Conservation (phyloP, 1,140 invertebrate genomes). For the Asobara japonica region DNA sequence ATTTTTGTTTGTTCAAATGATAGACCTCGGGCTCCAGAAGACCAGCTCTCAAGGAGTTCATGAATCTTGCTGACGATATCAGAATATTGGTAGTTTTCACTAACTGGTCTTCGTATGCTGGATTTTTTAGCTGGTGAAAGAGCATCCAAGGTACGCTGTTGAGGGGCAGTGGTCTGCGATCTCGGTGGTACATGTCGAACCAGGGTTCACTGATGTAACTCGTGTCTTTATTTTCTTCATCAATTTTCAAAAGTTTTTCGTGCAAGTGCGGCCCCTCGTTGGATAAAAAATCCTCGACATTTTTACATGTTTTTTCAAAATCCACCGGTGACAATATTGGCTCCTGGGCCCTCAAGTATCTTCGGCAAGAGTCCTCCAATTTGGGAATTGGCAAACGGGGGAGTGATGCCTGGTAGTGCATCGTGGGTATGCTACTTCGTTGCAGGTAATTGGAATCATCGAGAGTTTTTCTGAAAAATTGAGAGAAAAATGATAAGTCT, state of each 20-base stretch:
- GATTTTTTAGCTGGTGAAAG: slow-evolving; percentile 80
- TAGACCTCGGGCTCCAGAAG: slow-evolving; percentile 94
- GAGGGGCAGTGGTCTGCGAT: slow-evolving; percentile 86
- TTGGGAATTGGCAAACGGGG: slow-evolving; percentile 92
- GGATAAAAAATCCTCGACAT: slow-evolving; percentile 75
- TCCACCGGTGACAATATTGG: slow-evolving; percentile 78
- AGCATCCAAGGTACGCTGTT: slow-evolving; percentile 95
- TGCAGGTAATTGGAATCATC: slow-evolving; percentile 80
- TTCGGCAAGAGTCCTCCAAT: slow-evolving; percentile 82
- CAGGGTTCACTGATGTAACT: slow-evolving; percentile 94
- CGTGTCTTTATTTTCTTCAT: slow-evolving; percentile 87
- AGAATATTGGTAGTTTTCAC: slow-evolving; percentile 89
- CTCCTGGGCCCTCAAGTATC: slow-evolving; percentile 86
- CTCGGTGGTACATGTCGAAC: slow-evolving; percentile 96
- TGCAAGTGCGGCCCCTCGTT: slow-evolving; percentile 80
- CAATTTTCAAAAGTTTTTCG: slow-evolving; percentile 73
- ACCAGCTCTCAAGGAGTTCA: slow-evolving; percentile 81
- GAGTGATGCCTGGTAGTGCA: slow-evolving; percentile 94
- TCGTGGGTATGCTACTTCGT: slow-evolving; percentile 81
- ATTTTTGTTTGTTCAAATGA: slow-evolving; percentile 93
- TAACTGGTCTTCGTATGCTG: slow-evolving; percentile 83
- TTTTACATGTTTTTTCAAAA: slow-evolving; percentile 72
- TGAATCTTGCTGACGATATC: slow-evolving; percentile 89
- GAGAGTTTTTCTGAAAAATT: not conserved
- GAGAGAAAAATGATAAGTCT: not conserved